These are phyloP conservation scores for Loriculus beryllinus DNA, from an alignment of 2,797 vertebrate species.

Conservation along the genomic window DNA sequence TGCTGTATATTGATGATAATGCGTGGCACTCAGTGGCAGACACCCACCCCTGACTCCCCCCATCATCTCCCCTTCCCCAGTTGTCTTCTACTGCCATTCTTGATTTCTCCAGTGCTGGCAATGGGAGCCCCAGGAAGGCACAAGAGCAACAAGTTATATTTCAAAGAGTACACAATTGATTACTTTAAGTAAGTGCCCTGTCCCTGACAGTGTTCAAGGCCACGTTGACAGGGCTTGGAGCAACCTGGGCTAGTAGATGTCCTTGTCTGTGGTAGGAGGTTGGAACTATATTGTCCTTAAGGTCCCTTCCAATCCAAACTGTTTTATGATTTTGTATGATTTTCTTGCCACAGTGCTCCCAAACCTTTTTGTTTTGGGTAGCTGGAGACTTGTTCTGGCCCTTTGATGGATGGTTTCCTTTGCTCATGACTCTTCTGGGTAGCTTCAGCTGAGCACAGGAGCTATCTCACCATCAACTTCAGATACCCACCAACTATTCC, in stretches of 20 bases:
- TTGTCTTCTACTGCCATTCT: not conserved
- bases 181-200: not conserved
- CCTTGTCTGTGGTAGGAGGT: not conserved
- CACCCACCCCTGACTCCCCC: accelerated
- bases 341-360: not conserved
- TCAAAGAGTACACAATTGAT: not conserved
- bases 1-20: not conserved
- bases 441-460: not conserved
- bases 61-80: accelerated
- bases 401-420: not conserved
- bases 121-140: not conserved
- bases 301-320: not conserved
- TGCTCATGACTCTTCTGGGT: not conserved
- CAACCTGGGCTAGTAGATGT: not conserved
- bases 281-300: not conserved
- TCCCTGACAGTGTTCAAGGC: not conserved
- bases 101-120: not conserved
- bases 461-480: not conserved
- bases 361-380: not conserved
- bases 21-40: not conserved
- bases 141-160: not conserved
- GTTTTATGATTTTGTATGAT: not conserved
- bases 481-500: not conserved
- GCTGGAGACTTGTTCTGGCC: not conserved
- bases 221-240: not conserved